These are phyloP conservation scores for Parasteatoda tepidariorum DNA, from an alignment of 1,140 invertebrate species.

Conservation along the genomic window DNA sequence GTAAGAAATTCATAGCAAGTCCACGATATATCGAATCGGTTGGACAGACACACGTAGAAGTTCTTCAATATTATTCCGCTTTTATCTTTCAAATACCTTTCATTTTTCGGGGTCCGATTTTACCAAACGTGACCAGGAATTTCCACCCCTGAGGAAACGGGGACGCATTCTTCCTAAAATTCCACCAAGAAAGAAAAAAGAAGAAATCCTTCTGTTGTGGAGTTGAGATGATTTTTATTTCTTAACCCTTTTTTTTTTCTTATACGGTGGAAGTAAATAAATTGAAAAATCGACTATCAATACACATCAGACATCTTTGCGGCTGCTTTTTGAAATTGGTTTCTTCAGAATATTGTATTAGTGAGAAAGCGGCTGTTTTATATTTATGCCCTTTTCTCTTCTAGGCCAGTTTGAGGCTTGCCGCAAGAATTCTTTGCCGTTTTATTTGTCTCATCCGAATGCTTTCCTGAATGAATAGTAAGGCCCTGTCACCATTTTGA, in stretches of 20 bases:
- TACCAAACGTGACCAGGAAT: neutral
- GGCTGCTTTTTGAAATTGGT: neutral
- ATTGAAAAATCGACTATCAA: neutral
- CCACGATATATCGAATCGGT: neutral
- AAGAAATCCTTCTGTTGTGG: no score
- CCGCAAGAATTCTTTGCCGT: no score
- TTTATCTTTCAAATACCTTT: neutral
- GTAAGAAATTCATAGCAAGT: neutral
- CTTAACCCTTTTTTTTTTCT: no score
- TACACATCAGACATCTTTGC: neutral
- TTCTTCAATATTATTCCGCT: neutral
- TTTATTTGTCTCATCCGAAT: no score
- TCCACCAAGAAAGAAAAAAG: no score
- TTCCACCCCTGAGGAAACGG: neutral
- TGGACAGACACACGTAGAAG: neutral
- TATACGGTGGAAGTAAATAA: neutral
- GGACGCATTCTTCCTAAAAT: neutral
- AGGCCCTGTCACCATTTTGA: no score
- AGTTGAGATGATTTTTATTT: no score
- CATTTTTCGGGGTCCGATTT: no score
- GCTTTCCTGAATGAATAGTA: no score
- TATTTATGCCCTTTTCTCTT: no score
- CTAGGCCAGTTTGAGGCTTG: no score
- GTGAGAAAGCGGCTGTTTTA: neutral
- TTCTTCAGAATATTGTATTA: neutral